Percentiles rank a stretch among this genome's conserved stretches.
These are phyloP conservation scores for Euzophera pinguis DNA, from an alignment of 2,888 invertebrate genomes.

Conservation along the genomic window DNA sequence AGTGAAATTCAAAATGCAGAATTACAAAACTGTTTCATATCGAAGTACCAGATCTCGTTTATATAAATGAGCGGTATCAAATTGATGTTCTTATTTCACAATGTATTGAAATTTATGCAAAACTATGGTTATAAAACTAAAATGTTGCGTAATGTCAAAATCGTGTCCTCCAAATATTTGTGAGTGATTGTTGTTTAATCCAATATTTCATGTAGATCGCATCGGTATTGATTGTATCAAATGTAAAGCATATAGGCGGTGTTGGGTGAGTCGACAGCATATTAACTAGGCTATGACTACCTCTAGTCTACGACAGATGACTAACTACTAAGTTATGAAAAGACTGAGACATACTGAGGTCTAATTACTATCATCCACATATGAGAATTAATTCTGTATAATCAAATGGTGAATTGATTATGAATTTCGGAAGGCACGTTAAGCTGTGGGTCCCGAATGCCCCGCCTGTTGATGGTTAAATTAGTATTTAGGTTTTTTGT, in stretches of 20 bases:
- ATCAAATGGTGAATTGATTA: too few relatives aligned
- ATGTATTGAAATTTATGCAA: constrained; percentile 15
- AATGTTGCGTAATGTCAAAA: constrained; percentile 8
- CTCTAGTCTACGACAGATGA: too few relatives aligned
- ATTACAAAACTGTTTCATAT: constrained; percentile 9
- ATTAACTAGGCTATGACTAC: too few relatives aligned
- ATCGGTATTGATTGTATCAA: constrained; percentile 20
- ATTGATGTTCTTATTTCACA: constrained; percentile 14
- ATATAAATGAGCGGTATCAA: constrained; percentile 12
- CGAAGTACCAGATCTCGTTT: constrained; percentile 8
- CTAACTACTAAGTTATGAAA: too few relatives aligned
- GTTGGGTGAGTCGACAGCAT: too few relatives aligned
- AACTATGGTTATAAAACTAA: constrained; percentile 12
- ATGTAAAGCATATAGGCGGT: not conserved
- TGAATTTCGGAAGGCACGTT: too few relatives aligned
- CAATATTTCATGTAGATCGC: constrained; percentile 17
- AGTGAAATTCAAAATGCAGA: constrained; percentile 7
- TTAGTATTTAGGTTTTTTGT: too few relatives aligned
- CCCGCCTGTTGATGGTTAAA: too few relatives aligned
- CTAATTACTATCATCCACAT: too few relatives aligned
- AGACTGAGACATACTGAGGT: too few relatives aligned
- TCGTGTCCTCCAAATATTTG: constrained; percentile 9
- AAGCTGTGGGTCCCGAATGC: too few relatives aligned
- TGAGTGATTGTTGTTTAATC: constrained; percentile 5
- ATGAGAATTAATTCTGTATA: too few relatives aligned